phyloP scores from a whole-genome alignment of 2,113 vertebrate genomes.

The Pterocles burchelli region DNA sequence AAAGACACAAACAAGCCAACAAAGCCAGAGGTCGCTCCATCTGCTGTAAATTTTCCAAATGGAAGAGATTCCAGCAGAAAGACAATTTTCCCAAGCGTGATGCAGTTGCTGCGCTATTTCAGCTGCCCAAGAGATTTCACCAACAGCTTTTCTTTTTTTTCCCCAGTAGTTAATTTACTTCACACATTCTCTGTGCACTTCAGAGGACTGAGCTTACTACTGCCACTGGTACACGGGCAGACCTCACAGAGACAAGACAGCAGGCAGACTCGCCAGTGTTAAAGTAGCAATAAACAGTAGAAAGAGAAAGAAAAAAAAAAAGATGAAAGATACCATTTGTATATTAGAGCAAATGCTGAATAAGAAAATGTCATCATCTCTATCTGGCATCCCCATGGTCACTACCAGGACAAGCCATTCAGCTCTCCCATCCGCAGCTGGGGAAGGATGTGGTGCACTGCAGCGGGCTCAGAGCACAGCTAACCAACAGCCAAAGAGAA shows the following conservation, averaged over 20 bases:
- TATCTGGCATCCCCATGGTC: not conserved
- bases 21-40: not conserved
- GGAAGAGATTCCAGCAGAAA: not conserved
- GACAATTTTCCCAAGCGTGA: not conserved
- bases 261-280: rapidly evolving
- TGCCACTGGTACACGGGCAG: not conserved
- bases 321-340: not conserved
- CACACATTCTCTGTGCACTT: not conserved
- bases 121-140: not conserved
- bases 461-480: not conserved
- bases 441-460: not conserved
- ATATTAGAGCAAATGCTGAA: not conserved
- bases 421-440: rapidly evolving
- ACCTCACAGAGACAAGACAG: not conserved
- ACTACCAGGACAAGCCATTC: not conserved
- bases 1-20: not conserved
- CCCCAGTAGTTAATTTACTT: not conserved
- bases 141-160: not conserved
- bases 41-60: slow-evolving; percentile 1
- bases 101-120: not conserved
- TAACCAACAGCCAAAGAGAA: not conserved
- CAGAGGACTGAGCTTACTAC: not conserved
- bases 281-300: not conserved
- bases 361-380: not conserved
- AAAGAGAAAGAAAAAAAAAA: too few species aligned